Evolutionary conservation across 2,888 invertebrate species (phyloP).

Genomic region (Anthrax anthrax): DNA sequence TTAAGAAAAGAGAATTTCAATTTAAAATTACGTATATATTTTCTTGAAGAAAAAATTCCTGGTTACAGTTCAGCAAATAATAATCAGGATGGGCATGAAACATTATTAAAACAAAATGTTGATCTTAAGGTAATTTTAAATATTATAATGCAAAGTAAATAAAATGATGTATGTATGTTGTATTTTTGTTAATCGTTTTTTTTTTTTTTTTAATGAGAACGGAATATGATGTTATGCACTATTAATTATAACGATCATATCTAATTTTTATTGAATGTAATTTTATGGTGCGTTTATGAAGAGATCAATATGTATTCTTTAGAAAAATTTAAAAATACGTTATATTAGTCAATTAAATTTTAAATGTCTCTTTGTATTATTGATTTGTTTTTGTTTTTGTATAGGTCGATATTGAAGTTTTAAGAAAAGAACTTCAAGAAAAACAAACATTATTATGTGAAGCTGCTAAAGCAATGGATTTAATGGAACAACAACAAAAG

Average conservation of each 20-base stretch:
- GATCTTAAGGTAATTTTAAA: conserved; percentile 42
- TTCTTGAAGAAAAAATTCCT: conserved; percentile 61
- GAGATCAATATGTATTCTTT: too few species aligned
- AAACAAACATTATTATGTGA: conserved; percentile 74
- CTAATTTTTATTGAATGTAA: too few species aligned
- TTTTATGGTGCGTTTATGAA: too few species aligned
- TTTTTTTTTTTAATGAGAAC: too few species aligned
- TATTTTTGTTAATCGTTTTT: too few species aligned
- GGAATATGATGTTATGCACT: too few species aligned
- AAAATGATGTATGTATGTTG: too few species aligned
- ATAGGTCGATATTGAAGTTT: conserved; percentile 61
- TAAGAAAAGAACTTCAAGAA: conserved; percentile 60
- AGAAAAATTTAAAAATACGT: too few species aligned
- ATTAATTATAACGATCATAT: background rate
- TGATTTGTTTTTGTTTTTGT: conserved; percentile 17
- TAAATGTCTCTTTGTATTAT: too few species aligned
- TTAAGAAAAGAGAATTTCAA: conserved; percentile 86
- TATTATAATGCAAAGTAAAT: too few species aligned
- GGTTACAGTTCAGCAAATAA: conserved; percentile 33
- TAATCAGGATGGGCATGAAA: conserved; percentile 20
- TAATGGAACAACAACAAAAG: conserved; percentile 51
- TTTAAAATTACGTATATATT: conserved; percentile 78
- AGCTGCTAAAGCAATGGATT: conserved; percentile 68
- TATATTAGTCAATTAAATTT: too few species aligned
- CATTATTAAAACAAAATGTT: conserved; percentile 44